Evolutionary conservation across 2,888 invertebrate genomes (phyloP).

Genomic region (Cantharis flavilabris): DNA sequence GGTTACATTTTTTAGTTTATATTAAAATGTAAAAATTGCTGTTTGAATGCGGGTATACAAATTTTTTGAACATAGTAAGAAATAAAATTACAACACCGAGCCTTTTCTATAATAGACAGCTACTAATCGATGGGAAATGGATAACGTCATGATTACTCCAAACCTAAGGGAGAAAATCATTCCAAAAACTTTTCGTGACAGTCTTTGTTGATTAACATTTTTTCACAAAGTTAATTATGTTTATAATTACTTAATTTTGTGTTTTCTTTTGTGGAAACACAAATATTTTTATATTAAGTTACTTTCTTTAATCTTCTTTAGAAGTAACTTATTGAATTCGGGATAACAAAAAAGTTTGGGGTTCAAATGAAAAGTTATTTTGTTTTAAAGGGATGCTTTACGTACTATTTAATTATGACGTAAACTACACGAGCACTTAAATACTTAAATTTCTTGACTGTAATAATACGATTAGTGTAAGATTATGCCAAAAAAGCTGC

Average conservation of each 20-base stretch:
- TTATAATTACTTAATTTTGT: not conserved
- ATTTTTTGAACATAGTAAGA: not conserved
- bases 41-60: not conserved
- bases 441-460: not conserved
- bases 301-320: not conserved
- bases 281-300: not conserved
- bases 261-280: not conserved
- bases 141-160: constrained; percentile 2
- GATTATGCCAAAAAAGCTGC: not conserved
- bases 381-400: not conserved
- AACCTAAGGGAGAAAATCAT: not conserved
- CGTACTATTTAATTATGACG: not conserved
- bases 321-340: not conserved
- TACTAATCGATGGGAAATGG: constrained; percentile 2
- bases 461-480: not conserved
- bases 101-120: not conserved
- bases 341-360: not conserved
- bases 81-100: not conserved
- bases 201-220: constrained; percentile 1
- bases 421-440: not conserved
- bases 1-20: too few relatives aligned
- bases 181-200: not conserved
- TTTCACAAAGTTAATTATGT: not conserved
- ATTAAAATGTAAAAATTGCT: not conserved
- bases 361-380: not conserved